Evolutionary conservation across 2,888 invertebrate species (phyloP), one percentile per base, ranked within the genome.

Genomic region (Netelia inedita): DNA sequence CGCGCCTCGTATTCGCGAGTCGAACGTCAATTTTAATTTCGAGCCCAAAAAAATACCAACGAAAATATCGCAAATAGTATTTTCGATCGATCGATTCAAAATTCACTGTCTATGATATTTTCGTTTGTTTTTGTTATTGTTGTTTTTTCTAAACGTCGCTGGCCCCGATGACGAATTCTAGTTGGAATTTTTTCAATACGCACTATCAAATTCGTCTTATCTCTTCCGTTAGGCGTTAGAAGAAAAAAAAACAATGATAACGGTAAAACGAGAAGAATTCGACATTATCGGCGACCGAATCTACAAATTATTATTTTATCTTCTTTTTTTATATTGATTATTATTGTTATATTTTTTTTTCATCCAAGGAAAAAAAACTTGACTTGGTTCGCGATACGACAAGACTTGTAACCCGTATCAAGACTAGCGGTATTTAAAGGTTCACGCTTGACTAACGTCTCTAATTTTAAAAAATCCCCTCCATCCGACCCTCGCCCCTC

Each of bases 381-480:
- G 59, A 79, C 66, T 78, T 55, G 66, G 3, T 46, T 78, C 72
- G 46, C 81, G 73, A 68, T 63, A 66, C 68, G 80, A 82, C 85
- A 83, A 69, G 83, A 90, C 88, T 92, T 93, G 93, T 93, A 93
- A 93, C 92, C 92, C 88, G 92, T 84, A 91, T 93, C 93, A 92
- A 93, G 93, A 93, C 93, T 93, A 91, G 93, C 93, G 90, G 87
- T 92, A 93, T 92, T 93, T 93, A 92, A 91, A 92, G 91, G 91
- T 92, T 93, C 92, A 93, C 92, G 93, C 93, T 93, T 93, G 91
- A 93, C 92, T 93, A 93, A 93, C 92, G 91, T 93, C 89, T 93
- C 85, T 89, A 89, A 90, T 84, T 89, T 89, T 91, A 90, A 85
- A 72, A 68, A 74, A 73, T 41, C 65, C 66, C 74, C 50, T 46